phyloP scores from a whole-genome alignment of 1,140 invertebrate species.

The Hestina assimilis region DNA sequence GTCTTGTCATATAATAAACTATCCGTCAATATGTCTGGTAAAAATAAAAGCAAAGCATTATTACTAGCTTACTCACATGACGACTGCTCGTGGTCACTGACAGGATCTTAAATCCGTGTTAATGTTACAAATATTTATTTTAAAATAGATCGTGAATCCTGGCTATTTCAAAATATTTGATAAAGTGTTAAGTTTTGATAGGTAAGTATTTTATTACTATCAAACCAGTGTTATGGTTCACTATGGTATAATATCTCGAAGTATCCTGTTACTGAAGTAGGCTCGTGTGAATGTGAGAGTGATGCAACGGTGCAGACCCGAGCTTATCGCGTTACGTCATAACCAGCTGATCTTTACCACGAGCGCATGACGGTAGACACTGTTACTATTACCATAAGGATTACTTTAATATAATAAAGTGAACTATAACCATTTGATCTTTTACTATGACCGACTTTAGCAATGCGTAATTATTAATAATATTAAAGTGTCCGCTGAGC shows the following conservation, averaged over 20 bases:
- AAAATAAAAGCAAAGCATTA: too few species aligned
- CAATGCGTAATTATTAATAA: not conserved
- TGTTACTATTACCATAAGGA: not conserved
- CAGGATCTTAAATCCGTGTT: too few species aligned
- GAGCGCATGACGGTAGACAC: not conserved
- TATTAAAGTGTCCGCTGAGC: not conserved
- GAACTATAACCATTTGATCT: not conserved
- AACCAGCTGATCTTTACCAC: slow-evolving; percentile 6
- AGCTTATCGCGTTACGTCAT: slow-evolving; percentile 6
- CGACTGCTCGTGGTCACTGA: too few species aligned
- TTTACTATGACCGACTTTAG: not conserved
- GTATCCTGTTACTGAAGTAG: not conserved
- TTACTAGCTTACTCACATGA: too few species aligned
- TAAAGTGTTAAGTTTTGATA: too few species aligned
- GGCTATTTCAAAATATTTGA: too few species aligned
- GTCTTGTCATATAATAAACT: too few species aligned
- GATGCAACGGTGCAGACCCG: not conserved
- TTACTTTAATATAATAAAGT: not conserved
- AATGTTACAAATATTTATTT: too few species aligned
- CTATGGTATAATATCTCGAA: not conserved
- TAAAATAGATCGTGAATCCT: too few species aligned
- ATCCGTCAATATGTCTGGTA: too few species aligned
- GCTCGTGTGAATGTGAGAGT: not conserved
- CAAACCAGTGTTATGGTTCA: not conserved
- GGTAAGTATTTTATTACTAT: not conserved